Conservation (phyloP, 2,888 invertebrate species). For the Archips xylosteana region DNA sequence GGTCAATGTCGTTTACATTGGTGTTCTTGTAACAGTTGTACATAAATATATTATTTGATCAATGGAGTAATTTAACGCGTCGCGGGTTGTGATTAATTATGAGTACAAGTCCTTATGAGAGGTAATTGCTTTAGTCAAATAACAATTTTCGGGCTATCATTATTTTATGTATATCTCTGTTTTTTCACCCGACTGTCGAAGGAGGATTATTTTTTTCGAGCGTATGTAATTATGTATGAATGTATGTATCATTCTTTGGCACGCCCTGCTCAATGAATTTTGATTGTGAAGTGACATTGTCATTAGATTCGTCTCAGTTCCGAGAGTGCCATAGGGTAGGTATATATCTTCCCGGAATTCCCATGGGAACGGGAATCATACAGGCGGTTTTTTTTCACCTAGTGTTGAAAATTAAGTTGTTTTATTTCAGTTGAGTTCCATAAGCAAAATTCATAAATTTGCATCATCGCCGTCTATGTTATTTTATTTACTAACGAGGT, state of each 20-base stretch:
- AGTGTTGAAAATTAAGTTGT: no score
- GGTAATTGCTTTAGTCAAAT: constrained; percentile 3
- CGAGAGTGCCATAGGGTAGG: no score
- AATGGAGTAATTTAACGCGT: constrained; percentile 5
- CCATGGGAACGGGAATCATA: no score
- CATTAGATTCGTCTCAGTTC: no score
- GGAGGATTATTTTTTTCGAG: no score
- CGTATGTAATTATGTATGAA: no score
- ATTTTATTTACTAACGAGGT: constrained; percentile 5
- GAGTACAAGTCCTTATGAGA: background rate
- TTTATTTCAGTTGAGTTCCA: background rate
- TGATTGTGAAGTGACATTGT: no score
- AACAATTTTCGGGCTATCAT: background rate
- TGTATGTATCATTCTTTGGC: no score
- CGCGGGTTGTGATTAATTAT: constrained; percentile 9
- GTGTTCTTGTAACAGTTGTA: background rate
- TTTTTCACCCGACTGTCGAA: no score
- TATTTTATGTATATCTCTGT: background rate
- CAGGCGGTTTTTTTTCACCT: no score
- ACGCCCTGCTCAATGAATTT: no score
- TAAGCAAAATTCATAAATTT: background rate
- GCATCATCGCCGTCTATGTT: background rate
- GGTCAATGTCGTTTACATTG: background rate
- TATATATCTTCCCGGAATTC: no score
- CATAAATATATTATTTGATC: background rate